Evolutionary conservation across 1,140 invertebrate species (phyloP).

Genomic region (Gryllus bimaculatus): DNA sequence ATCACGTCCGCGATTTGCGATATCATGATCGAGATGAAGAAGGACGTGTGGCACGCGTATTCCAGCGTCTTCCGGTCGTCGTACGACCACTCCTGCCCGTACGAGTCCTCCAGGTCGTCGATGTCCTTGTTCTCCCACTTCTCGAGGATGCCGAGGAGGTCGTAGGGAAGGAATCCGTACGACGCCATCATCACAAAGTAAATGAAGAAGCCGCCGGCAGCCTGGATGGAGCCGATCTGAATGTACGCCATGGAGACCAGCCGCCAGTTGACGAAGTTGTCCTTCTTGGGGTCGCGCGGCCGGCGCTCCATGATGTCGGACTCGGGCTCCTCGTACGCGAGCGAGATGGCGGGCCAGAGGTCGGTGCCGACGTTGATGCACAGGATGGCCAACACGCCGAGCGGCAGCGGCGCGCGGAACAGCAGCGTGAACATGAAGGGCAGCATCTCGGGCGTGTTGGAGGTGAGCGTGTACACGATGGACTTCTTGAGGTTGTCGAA

Average conservation of each 20-base stretch:
- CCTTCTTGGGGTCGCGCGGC: conserved; percentile 64
- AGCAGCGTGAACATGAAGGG: conserved; percentile 81
- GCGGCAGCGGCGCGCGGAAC: conserved; percentile 74
- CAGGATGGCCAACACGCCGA: conserved; percentile 75
- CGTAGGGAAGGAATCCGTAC: conserved; percentile 63
- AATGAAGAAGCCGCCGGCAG: conserved; percentile 74
- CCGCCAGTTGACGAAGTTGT: conserved; percentile 66
- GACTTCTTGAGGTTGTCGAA: conserved; percentile 96
- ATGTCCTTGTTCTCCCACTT: conserved; percentile 63
- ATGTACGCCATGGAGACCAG: conserved; percentile 68
- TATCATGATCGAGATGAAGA: conserved; percentile 68
- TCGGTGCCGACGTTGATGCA: conserved; percentile 87
- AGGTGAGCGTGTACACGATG: conserved; percentile 88
- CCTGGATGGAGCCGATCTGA: conserved; percentile 81
- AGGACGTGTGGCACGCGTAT: conserved; percentile 68
- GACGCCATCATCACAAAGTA: conserved; percentile 83
- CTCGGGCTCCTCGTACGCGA: conserved; percentile 80
- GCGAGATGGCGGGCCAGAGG: conserved; percentile 69
- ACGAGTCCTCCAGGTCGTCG: conserved; percentile 64
- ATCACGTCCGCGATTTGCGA: conserved; percentile 73
- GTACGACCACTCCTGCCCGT: conserved; percentile 70
- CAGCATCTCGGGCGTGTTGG: conserved; percentile 88
- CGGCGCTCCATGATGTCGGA: conserved; percentile 79
- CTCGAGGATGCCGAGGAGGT: conserved; percentile 57
- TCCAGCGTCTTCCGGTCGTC: conserved; percentile 60